Evolutionary conservation across 1,140 invertebrate species (phyloP).

Genomic region (Tenebrio molitor): DNA sequence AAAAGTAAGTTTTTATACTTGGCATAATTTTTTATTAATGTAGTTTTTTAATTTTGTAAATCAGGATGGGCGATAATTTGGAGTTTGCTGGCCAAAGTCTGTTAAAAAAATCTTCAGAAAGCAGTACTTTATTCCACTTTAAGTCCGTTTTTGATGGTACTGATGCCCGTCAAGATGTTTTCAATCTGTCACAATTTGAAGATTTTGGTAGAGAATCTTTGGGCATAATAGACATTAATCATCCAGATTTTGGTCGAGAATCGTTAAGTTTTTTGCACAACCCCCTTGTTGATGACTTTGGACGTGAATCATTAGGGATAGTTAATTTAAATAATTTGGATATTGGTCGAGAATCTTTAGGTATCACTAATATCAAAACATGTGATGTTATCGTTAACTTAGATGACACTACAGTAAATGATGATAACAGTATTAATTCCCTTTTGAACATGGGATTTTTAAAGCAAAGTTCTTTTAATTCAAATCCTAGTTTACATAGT

Average conservation of each 20-base stretch:
- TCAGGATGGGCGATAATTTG: background rate
- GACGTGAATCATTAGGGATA: constrained; percentile 48
- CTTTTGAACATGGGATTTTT: background rate
- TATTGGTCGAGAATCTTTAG: constrained; percentile 28
- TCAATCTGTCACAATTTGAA: background rate
- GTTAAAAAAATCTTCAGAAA: background rate
- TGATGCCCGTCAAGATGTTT: background rate
- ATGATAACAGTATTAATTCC: background rate
- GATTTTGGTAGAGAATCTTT: constrained; percentile 49
- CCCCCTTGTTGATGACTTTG: constrained; percentile 2
- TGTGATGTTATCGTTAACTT: background rate
- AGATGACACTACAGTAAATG: background rate
- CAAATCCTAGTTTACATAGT: too few relatives aligned
- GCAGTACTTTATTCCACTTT: background rate
- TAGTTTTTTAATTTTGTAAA: background rate
- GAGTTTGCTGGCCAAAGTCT: background rate
- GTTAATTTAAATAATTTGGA: constrained; percentile 43
- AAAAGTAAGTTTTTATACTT: background rate
- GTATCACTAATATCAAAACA: constrained; percentile 12
- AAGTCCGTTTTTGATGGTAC: background rate
- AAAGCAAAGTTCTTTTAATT: too few relatives aligned
- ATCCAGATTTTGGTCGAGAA: constrained; percentile 13
- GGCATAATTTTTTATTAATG: constrained; percentile 9
- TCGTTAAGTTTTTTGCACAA: constrained; percentile 1
- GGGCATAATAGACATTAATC: constrained; percentile 45